These are phyloP conservation scores for Diaperis boleti DNA, from an alignment of 2,888 invertebrate species.

Conservation along the genomic window DNA sequence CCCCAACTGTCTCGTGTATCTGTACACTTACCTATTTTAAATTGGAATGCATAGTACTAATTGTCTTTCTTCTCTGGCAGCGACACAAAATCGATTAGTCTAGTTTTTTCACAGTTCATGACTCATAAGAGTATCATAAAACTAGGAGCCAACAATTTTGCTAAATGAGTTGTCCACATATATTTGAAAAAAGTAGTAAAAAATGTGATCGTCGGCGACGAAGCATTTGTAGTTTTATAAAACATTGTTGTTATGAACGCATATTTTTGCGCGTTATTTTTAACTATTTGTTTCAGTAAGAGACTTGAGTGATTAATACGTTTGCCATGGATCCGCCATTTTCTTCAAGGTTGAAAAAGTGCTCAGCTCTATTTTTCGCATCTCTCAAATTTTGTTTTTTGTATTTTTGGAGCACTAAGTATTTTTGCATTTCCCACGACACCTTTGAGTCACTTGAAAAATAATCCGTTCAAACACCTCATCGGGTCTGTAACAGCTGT, in stretches of 20 bases:
- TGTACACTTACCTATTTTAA: too few relatives aligned
- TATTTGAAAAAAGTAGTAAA: too few relatives aligned
- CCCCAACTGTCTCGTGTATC: too few relatives aligned
- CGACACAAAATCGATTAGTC: too few relatives aligned
- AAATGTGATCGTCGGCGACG: too few relatives aligned
- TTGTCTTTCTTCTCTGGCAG: too few relatives aligned
- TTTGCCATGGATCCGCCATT: background rate
- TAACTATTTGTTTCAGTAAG: background rate
- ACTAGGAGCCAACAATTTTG: too few relatives aligned
- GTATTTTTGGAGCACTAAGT: conserved; percentile 14
- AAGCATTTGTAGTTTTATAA: background rate
- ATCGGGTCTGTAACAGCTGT: background rate
- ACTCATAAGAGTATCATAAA: too few relatives aligned
- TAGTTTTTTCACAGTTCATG: too few relatives aligned
- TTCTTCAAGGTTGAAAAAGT: conserved; percentile 14
- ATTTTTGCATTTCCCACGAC: conserved; percentile 1
- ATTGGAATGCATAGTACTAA: too few relatives aligned
- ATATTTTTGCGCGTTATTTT: background rate
- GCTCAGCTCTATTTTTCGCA: conserved; percentile 16
- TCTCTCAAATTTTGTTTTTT: conserved; percentile 26
- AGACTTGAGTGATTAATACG: background rate
- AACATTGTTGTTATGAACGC: background rate
- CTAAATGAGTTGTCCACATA: too few relatives aligned
- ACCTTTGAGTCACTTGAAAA: too few relatives aligned
- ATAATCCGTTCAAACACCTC: background rate